Conservation (phyloP, 2,888 invertebrate genomes). For the Drosophila pseudotalamancana region DNA sequence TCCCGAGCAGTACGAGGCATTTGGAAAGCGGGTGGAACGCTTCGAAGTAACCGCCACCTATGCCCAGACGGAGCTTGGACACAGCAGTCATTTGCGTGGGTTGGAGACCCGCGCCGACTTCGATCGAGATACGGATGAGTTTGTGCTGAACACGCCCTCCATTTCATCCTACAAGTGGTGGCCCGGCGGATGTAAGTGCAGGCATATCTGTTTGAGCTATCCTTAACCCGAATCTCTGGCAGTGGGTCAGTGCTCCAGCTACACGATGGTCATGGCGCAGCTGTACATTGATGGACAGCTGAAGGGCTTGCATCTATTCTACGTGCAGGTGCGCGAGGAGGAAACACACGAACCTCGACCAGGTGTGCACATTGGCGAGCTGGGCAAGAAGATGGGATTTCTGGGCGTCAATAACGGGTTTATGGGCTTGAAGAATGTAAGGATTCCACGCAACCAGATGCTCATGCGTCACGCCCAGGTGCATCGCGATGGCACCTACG, state of each 20-base stretch:
- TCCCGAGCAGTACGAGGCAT: constrained; percentile 93
- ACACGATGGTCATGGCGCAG: constrained; percentile 96
- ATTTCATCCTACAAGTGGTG: constrained; percentile 97
- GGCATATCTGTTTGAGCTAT: not conserved
- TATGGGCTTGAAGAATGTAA: constrained; percentile 92
- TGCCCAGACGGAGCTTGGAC: constrained; percentile 98
- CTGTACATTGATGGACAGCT: constrained; percentile 91
- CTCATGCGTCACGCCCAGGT: constrained; percentile 96
- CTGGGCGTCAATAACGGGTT: constrained; percentile 96
- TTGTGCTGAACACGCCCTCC: constrained; percentile 93
- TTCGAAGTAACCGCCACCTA: constrained; percentile 96
- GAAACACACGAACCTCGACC: constrained; percentile 93
- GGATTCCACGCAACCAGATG: constrained; percentile 95
- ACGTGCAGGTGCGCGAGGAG: constrained; percentile 95
- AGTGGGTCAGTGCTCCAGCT: constrained; percentile 97
- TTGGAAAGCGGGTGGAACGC: constrained; percentile 92
- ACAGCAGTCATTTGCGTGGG: constrained; percentile 95
- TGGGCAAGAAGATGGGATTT: constrained; percentile 97
- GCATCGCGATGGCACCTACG: constrained; percentile 94
- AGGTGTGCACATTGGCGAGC: constrained; percentile 96
- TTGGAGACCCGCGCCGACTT: constrained; percentile 97
- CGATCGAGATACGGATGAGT: constrained; percentile 92
- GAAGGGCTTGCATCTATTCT: constrained; percentile 95
- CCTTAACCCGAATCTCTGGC: not conserved
- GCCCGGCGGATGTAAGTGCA: constrained; percentile 94